Base-by-base conservation (phyloP, 2,113 vertebrate species). In the Sciurus niger region DNA sequence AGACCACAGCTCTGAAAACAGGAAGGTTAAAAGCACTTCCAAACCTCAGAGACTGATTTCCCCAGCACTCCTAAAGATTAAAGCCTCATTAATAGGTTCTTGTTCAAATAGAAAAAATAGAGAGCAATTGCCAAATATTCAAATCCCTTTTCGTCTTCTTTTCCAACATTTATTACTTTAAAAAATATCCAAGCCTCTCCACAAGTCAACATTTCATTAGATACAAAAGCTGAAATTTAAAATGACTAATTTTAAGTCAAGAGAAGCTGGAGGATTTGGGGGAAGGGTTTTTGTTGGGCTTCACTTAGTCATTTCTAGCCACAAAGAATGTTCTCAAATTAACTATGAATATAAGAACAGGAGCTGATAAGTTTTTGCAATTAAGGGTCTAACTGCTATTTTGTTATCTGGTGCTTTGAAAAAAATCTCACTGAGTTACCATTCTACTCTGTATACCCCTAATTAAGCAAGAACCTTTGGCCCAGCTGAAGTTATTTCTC, bases 391-490 rank as follows among this genome's bases (percentile, higher is more conserved):
- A 88, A 86, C 24, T 83, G 67, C 9, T 74, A 51, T 86, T 94
- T 18, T 90, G 48, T 74, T 88, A 55, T 12, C 28, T 65, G 53
- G 22, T 40, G 3, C 37, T 94, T 97, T 80, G 22, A 14, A 51
- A 92, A 84, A 60, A 70, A 73, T 94, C 51, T 93, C 32, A 51
- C 58, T 43, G 67, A 93, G 20, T 86, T 91, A 53, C 51, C 82
- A 87, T 67, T 85, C 68, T 90, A 18, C 70, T 83, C 48, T 93
- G 1, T 37, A 37, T 67, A 63, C 30, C 73, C 70, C 67, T 97
- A 96, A 97, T 96, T 95, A 96, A 92, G 82, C 40, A 89, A 85
- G 25, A 70, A 40, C 51, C 24, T 93, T 96, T 94, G 63, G 13
- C 55, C 68, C 51, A 76, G 30, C 22, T 78, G 48, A 90, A 88